Conservation (phyloP, 2,797 vertebrate species). For the Paramormyrops hopkinsi region DNA sequence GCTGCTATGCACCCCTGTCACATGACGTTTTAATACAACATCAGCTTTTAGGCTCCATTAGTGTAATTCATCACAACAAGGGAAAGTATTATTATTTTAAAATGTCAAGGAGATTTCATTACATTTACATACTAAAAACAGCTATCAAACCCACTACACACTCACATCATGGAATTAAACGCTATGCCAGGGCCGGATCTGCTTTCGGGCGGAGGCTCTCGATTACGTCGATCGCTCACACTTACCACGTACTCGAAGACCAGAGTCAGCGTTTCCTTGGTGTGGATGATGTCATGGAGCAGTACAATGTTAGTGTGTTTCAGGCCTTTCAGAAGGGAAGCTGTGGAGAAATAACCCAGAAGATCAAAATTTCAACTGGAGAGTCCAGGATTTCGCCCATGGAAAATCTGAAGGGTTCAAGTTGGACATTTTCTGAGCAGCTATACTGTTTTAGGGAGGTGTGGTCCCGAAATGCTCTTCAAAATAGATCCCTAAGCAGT, state of each 20-base stretch:
- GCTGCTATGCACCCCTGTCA: not conserved
- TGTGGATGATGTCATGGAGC: constrained; percentile 81
- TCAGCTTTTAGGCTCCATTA: not conserved
- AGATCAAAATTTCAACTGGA: not conserved
- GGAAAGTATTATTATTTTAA: not conserved
- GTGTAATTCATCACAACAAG: not conserved
- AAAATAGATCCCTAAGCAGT: not conserved
- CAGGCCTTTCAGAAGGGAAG: constrained; percentile 87
- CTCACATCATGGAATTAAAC: not conserved
- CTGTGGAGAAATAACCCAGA: constrained; percentile 52
- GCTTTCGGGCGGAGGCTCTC: not conserved
- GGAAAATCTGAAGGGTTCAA: not conserved
- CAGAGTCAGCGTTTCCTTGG: constrained; percentile 75
- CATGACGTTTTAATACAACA: not conserved
- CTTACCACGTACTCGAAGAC: constrained; percentile 80
- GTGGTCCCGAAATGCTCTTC: not conserved
- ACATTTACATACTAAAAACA: not conserved
- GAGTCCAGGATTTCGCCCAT: not conserved
- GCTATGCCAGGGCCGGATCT: not conserved
- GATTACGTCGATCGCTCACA: constrained; percentile 28
- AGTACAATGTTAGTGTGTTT: constrained; percentile 80
- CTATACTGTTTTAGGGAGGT: not conserved
- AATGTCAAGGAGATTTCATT: not conserved
- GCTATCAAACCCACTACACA: not conserved
- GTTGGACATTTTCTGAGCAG: not conserved